Evolutionary conservation across 2,113 vertebrate genomes (phyloP).

Genomic region (Leucoraja erinaceus): DNA sequence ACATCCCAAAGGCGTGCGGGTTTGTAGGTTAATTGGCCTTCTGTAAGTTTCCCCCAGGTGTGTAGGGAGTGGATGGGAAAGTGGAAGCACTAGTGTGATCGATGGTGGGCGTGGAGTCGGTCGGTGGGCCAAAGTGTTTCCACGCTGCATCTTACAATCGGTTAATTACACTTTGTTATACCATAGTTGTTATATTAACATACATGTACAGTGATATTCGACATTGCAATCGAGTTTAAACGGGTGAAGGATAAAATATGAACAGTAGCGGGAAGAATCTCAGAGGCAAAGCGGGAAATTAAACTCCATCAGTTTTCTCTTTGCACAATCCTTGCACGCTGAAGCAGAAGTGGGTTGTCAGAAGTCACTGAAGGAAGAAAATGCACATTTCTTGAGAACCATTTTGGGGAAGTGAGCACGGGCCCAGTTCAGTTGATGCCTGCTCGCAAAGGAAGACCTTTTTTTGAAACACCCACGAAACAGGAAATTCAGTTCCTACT

Average conservation of each 20-base stretch:
- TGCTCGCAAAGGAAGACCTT: conserved; percentile 32
- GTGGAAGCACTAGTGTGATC: too few relatives aligned
- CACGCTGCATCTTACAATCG: too few relatives aligned
- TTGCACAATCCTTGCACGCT: neutral
- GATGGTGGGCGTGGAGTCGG: too few relatives aligned
- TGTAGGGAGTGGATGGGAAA: too few relatives aligned
- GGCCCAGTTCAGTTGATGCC: conserved; percentile 25
- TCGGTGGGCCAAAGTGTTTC: too few relatives aligned
- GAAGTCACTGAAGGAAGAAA: neutral
- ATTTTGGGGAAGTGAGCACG: conserved; percentile 6
- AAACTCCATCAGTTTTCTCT: neutral
- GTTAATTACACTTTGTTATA: neutral
- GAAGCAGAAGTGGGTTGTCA: conserved; percentile 24
- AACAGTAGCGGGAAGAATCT: neutral
- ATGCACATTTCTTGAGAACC: conserved; percentile 5
- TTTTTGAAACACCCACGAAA: conserved; percentile 35
- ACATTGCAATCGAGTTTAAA: neutral
- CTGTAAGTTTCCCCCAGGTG: too few relatives aligned
- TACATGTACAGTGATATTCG: neutral
- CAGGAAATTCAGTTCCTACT: conserved; percentile 28
- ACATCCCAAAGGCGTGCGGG: too few relatives aligned
- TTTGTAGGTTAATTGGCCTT: too few relatives aligned
- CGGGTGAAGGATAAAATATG: neutral
- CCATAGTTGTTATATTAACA: neutral
- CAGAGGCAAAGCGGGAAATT: neutral